Base-by-base conservation (phyloP, 2,888 invertebrate species). In the Chrysotoxum bicinctum region DNA sequence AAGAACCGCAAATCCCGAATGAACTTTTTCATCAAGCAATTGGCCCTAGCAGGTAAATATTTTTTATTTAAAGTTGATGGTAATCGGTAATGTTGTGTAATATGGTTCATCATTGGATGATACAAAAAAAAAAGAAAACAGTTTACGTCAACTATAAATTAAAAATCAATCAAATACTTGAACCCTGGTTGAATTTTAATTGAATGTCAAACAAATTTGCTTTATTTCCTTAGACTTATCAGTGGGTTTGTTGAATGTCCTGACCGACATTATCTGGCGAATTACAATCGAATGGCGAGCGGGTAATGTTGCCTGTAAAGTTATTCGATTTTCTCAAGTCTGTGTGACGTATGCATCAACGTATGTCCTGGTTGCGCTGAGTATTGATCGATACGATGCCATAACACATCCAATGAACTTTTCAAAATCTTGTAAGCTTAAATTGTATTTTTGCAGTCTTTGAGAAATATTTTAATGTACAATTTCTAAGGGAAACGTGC, bases 361-460 rank as follows among this genome's bases (percentile, higher is more conserved):
- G 0, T 98, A 98, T 90, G 97, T 98, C 35, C 93, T 98, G 76
- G 98, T 98, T 26, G 98, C 98, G 3, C 93, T 98, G 81, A 97
- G 97, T 89, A 97, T 98, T 89, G 98, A 98, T 92, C 94, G 98
- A 89, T 98, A 97, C 90, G 98, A 98, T 89, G 98, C 98, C 87
- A 98, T 98, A 90, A 97, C 97, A 14, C 96, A 97, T 92, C 98
- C 98, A 0, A 97, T 98, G 97, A 98, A 98, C 93, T 98, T 98
- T 92, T 97, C 97, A 69, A 97, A 97, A 90, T 97, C 97, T 91
- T 97, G 98, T 98, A 93, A 96, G 97, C 69, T 12, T 2, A 0
- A 19, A 4, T 5, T 32, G 16, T 21, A 21, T 26, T 14, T 30
- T 32, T 14, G 8, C 12, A 16, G 45, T 50, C 7, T 7, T 64